A percentile compares a stretch with the other conserved stretches of the same genome.
Evolutionary conservation across 2,113 vertebrate species (phyloP).

Genomic region (Electrona antarctica): DNA sequence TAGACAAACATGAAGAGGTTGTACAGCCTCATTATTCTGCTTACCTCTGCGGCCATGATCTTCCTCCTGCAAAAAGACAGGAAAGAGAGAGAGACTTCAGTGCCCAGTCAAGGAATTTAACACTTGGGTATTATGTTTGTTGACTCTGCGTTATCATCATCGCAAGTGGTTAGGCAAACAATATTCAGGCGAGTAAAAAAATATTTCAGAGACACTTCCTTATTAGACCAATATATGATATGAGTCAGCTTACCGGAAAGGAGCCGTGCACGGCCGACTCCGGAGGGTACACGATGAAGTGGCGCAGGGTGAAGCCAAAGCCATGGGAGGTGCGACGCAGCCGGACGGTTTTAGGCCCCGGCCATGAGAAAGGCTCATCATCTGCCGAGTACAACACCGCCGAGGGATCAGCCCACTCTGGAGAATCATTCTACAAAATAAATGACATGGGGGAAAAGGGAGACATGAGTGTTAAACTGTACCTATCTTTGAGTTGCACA

Average conservation of each 20-base stretch:
- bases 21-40: conserved; percentile 41
- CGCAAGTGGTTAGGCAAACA: not conserved
- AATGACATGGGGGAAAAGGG: not conserved
- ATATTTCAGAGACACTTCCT: not conserved
- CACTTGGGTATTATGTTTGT: conserved; percentile 14
- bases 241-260: conserved; percentile 80
- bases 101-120: conserved; percentile 23
- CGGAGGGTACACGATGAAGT: conserved; percentile 98
- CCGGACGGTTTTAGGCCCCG: conserved; percentile 89
- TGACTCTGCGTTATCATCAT: conserved; percentile 25
- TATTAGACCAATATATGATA: conserved; percentile 1
- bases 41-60: conserved; percentile 89
- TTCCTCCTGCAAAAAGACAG: conserved; percentile 87
- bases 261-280: conserved; percentile 89
- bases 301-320: conserved; percentile 96
- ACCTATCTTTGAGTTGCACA: not conserved
- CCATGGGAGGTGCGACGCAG: conserved; percentile 89
- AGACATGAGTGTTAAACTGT: not conserved
- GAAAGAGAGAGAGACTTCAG: conserved; percentile 25
- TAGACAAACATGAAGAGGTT: conserved; percentile 12
- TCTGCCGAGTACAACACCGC: conserved; percentile 67
- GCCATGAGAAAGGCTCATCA: conserved; percentile 93
- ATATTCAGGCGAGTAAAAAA: conserved; percentile 13
- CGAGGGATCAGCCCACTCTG: conserved; percentile 58
- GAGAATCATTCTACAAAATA: conserved; percentile 63